Conservation (phyloP, 2,113 vertebrate species). For the Neomonachus schauinslandi region DNA sequence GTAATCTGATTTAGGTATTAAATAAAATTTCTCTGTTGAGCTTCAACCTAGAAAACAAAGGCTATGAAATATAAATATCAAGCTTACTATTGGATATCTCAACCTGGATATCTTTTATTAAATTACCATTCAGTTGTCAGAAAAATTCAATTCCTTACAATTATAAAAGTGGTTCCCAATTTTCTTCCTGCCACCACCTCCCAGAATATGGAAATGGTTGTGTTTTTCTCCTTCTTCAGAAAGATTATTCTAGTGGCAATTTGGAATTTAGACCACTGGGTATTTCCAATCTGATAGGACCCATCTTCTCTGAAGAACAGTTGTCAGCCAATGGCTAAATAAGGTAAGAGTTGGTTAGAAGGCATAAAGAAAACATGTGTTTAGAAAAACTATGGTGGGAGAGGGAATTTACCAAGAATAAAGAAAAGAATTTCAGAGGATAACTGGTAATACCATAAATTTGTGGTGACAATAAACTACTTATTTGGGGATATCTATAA, state of each 20-base stretch:
- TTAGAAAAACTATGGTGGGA: not conserved
- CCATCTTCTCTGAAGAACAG: not conserved
- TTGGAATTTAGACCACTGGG: not conserved
- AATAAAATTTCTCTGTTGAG: not conserved
- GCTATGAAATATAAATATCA: not conserved
- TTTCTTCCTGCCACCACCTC: not conserved
- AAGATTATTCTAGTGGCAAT: not conserved
- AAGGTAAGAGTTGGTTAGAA: not conserved
- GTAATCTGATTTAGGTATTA: not conserved
- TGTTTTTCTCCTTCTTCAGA: not conserved
- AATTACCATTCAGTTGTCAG: not conserved
- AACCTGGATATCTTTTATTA: not conserved
- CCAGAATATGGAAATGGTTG: not conserved
- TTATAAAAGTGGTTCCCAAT: not conserved
- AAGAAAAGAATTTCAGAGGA: not conserved
- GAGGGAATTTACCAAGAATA: not conserved
- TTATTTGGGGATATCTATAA: not conserved
- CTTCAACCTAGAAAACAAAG: not conserved
- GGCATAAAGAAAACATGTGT: not conserved
- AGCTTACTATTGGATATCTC: not conserved
- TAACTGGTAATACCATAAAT: not conserved
- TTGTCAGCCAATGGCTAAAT: not conserved
- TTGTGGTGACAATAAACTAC: not conserved
- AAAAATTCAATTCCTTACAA: not conserved
- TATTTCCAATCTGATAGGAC: not conserved